Base-by-base conservation (phyloP, 2,888 invertebrate genomes). In the Scaptomyza tumidula region DNA sequence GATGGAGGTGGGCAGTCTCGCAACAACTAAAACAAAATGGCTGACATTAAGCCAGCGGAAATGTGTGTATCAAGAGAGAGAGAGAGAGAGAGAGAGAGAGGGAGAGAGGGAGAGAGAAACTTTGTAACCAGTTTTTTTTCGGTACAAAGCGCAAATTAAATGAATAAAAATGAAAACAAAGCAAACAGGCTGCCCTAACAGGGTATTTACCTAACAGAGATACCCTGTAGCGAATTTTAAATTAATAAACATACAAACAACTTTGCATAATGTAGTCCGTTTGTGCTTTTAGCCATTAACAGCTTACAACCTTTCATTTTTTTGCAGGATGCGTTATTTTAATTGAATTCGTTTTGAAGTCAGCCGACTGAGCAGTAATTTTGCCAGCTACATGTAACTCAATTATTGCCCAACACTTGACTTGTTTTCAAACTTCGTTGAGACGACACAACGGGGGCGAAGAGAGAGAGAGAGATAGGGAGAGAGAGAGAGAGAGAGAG, bases 21-120 rank as follows among this genome's bases (percentile, higher is more conserved):
- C 19, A 39, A 54, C 45, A 62, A 62, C 71, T 57, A 41, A 57
- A 62, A 53, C 70, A 70, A 70, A 57, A 70, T 62, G 57, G 71
- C 70, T 57, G 63, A 71, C 62, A 61, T 61, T 53, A 56, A 39
- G 54, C 52, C 33, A 60, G 39, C 48, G 35, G 13, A 69, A 58
- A 44, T 54, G 46, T 53, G 54, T 58, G 33, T 50, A 33, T 33
- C 33, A 33, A 33, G n/a, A 27, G 19, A 14, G 19, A 46, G 58
- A 55, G n/a, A 14, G 9, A 16, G 10, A 33, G 33, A 10, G 33
- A 33, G 33, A 19, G 14, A n/a, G 19, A 43, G 71, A 55, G 37
- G n/a, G 10, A 33, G 33, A 10, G 33, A 33, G 33, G 27, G 14
- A n/a, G 19, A 43, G 71, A 55, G 37, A 16, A 41, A 16, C 64